Percentiles rank a stretch among this genome's conserved stretches.
Conservation (phyloP, 1,140 invertebrate species). For the Aleiodes sp. region DNA sequence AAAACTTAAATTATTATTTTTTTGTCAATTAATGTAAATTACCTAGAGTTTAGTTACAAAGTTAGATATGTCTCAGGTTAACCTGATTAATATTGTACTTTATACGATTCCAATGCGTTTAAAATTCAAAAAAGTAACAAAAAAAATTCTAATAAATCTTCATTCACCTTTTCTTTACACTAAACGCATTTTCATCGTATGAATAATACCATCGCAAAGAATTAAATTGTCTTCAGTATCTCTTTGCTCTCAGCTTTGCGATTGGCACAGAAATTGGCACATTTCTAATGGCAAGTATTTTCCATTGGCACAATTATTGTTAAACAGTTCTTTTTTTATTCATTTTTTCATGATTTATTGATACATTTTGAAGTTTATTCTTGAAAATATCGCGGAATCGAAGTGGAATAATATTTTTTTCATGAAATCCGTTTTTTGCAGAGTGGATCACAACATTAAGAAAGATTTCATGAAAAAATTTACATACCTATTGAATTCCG, state of each 20-base stretch:
- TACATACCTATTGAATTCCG: no score
- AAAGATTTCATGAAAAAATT: no score
- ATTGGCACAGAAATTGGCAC: conserved; percentile 54
- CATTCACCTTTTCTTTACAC: background rate
- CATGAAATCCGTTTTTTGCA: no score
- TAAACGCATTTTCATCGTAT: conserved; percentile 2
- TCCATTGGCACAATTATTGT: conserved; percentile 58
- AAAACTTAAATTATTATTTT: conserved; percentile 9
- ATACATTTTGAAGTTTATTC: background rate
- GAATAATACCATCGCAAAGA: conserved; percentile 5
- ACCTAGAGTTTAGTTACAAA: conserved; percentile 63
- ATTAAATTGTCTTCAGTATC: background rate
- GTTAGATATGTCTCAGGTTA: conserved; percentile 65
- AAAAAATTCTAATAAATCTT: conserved; percentile 14
- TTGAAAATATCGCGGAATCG: no score
- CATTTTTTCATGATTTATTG: no score
- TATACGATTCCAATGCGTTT: conserved; percentile 48
- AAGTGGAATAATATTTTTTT: no score
- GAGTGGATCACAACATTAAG: no score
- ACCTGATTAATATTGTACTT: conserved; percentile 62
- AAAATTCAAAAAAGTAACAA: conserved; percentile 16
- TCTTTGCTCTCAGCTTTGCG: background rate
- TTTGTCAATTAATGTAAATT: conserved; percentile 22
- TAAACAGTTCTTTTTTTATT: conserved; percentile 10
- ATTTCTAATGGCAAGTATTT: conserved; percentile 60